Conservation (phyloP, 2,113 vertebrate genomes). For the Parus major region DNA sequence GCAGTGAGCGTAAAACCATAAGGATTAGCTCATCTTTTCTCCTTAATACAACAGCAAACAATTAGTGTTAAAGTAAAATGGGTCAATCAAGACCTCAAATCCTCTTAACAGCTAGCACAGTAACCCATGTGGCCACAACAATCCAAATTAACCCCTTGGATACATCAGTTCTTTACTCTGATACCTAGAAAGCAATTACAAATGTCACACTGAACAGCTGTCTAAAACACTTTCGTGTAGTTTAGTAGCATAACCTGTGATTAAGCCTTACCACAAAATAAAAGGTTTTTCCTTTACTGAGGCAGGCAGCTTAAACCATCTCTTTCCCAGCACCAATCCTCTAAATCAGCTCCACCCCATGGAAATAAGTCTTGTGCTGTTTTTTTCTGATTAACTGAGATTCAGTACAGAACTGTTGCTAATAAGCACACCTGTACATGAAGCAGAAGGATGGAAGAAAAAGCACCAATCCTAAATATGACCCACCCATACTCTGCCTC, state of each 20-base stretch:
- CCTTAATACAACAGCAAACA: conserved; percentile 43
- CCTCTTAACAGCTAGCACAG: conserved; percentile 45
- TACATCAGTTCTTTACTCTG: neutral
- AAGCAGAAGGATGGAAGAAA: neutral
- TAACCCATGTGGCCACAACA: conserved; percentile 26
- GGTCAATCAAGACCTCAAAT: conserved; percentile 52
- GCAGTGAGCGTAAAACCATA: neutral
- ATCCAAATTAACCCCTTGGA: conserved; percentile 43
- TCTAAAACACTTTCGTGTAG: neutral
- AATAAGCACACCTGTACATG: neutral
- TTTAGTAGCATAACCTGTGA: neutral
- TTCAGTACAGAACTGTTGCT: neutral
- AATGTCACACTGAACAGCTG: neutral
- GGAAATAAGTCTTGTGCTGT: neutral
- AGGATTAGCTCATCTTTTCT: conserved; percentile 33
- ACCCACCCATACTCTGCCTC: neutral
- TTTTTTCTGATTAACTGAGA: neutral
- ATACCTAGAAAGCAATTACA: conserved; percentile 32
- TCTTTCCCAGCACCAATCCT: neutral
- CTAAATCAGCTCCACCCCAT: neutral
- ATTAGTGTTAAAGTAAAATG: conserved; percentile 52
- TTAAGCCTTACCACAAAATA: conserved; percentile 1
- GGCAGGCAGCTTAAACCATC: neutral
- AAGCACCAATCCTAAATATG: neutral
- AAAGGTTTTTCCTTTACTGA: neutral